A percentile compares a stretch with the other conserved stretches of the same genome.
Evolutionary conservation across 2,113 vertebrate species (phyloP).

Genomic region (Zosterops japonicus): DNA sequence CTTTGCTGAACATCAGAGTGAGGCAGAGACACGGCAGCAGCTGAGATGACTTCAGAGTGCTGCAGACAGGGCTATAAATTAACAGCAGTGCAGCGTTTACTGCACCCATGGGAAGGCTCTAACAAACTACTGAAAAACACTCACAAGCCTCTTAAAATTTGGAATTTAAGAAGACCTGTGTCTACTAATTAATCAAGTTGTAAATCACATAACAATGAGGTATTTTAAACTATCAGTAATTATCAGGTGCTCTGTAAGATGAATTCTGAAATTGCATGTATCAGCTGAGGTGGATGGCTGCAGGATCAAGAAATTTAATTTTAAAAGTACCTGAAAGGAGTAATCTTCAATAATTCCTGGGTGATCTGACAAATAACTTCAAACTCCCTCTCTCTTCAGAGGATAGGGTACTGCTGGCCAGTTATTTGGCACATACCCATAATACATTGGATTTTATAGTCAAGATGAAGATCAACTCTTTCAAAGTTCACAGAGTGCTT

Average conservation of each 20-base stretch:
- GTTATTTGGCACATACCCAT: not conserved
- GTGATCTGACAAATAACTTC: not conserved
- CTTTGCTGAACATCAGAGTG: accelerated
- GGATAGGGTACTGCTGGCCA: not conserved
- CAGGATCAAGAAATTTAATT: not conserved
- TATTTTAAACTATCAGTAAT: not conserved
- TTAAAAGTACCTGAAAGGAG: not conserved
- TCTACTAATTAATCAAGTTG: not conserved
- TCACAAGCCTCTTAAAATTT: not conserved
- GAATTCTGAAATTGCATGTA: not conserved
- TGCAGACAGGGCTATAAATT: not conserved
- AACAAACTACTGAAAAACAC: not conserved
- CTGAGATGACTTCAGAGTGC: not conserved
- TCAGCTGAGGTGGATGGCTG: not conserved
- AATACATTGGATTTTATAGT: not conserved
- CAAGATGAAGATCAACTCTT: not conserved
- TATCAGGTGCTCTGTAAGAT: not conserved
- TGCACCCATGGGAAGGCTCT: not conserved
- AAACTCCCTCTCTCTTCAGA: not conserved
- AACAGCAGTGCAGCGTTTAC: not conserved
- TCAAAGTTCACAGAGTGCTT: not conserved
- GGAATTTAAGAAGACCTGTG: not conserved
- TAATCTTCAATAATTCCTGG: not conserved
- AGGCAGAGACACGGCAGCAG: not conserved
- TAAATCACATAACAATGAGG: not conserved